These are phyloP conservation scores for Plestiodon gilberti DNA, from an alignment of 2,113 vertebrate genomes.

Conservation along the genomic window DNA sequence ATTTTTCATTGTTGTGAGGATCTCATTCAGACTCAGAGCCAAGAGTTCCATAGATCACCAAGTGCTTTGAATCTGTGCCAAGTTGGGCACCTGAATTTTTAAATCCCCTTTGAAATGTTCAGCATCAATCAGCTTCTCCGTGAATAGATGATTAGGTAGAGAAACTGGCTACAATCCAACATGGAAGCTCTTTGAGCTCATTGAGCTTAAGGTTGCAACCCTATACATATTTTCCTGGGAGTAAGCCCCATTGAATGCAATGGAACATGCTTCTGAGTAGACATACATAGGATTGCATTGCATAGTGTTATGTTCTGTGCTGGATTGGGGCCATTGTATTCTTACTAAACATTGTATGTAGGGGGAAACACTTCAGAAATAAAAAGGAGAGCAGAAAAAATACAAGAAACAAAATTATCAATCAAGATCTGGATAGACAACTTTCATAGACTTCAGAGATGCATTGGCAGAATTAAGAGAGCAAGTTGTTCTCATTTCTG, in stretches of 20 bases:
- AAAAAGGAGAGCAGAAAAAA: neutral
- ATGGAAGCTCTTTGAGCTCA: neutral
- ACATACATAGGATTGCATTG: neutral
- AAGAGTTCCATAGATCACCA: conserved; percentile 29
- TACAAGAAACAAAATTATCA: neutral
- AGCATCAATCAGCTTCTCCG: neutral
- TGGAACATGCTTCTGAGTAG: neutral
- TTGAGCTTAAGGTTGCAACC: neutral
- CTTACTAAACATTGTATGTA: neutral
- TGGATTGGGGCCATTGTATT: neutral
- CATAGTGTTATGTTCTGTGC: neutral
- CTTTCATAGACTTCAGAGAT: neutral
- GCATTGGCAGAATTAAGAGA: neutral
- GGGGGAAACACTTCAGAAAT: neutral
- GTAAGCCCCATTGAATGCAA: too few species aligned
- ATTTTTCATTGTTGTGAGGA: conserved; percentile 27
- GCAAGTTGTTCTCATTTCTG: neutral
- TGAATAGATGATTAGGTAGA: neutral
- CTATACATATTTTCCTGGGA: neutral
- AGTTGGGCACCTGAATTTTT: neutral
- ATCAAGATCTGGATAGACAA: neutral
- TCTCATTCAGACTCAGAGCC: conserved; percentile 32
- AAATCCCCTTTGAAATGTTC: conserved; percentile 4
- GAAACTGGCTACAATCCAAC: neutral
- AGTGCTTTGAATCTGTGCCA: conserved; percentile 32